Evolutionary conservation across 2,113 vertebrate species (phyloP), one percentile per base, ranked within the genome.

Genomic region (Dendropsophus ebraccatus): DNA sequence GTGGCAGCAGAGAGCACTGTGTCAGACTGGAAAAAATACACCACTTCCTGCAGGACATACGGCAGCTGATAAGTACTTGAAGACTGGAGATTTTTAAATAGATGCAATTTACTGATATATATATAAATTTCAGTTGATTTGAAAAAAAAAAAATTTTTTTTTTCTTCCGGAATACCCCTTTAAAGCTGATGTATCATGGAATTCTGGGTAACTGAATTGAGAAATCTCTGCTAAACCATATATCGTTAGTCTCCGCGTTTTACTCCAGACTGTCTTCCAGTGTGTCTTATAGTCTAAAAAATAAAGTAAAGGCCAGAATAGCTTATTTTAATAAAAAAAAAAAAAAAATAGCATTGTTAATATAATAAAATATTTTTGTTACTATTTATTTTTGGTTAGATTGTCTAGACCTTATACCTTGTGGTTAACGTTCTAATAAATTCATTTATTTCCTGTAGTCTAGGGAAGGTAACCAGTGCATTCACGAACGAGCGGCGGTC

Each of bases 331-430:
- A 45, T 73, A 1, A 73, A n/a, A n/a, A 65, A 50, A 23, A n/a
- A 58, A n/a, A n/a, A 58, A 58, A 67, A 47, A 72, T 72, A 37
- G 41, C 45, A 76, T 50, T 50, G n/a, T 76, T 50, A 50, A 76
- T 52, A 30, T 76, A 30, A 76, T 17, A 0, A 52, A 49, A 74
- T 9, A 14, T 75, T 1, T 77, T 77, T 54, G 49, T 11, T 1
- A 54, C 4, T 47, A 74, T 74, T 74, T 74, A 74, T 49, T 77
- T 70, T 77, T 77, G 32, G 13, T 37, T 70, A 70, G 67, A 37
- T 23, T 21, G 17, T 41, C 2, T 41, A 23, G 9, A 10, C 35
- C 19, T 70, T 70, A 52, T 35, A 30, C 25, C 16, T 52, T 52
- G 35, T 77, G 25, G 35, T 37, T 7, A 45, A 60, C 25, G n/a